These are phyloP conservation scores for Poecilia wingei DNA, from an alignment of 2,797 vertebrate genomes.

Conservation along the genomic window DNA sequence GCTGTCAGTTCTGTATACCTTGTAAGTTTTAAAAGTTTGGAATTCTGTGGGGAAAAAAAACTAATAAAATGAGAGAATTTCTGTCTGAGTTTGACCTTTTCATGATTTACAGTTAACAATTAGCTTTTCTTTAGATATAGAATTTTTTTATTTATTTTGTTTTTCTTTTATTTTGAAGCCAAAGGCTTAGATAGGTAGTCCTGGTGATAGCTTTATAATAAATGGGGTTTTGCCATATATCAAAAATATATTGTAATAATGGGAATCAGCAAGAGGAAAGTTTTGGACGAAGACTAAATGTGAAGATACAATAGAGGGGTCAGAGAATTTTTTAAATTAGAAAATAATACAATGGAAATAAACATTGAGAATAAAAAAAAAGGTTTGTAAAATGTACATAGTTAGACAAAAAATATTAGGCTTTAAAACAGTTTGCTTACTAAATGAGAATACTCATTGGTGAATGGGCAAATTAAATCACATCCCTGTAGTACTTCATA, in stretches of 20 bases:
- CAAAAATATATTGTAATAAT: background rate
- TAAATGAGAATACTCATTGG: background rate
- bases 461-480: background rate
- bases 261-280: background rate
- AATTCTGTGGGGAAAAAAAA: constrained; percentile 27
- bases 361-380: background rate
- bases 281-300: background rate
- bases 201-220: background rate
- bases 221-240: background rate
- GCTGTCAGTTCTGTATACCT: constrained; percentile 5
- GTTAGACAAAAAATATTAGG: background rate
- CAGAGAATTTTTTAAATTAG: background rate
- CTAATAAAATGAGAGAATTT: constrained; percentile 3
- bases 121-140: background rate
- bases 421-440: background rate
- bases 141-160: background rate
- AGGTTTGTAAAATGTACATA: background rate
- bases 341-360: background rate
- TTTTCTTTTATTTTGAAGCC: background rate
- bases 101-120: background rate
- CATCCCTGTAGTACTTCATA: no score
- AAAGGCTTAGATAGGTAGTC: background rate
- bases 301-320: background rate
- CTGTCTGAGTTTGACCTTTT: background rate
- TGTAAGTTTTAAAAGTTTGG: constrained; percentile 26